Evolutionary conservation across 2,888 invertebrate genomes (phyloP), one percentile per base, ranked within the genome.

Genomic region (Agriopis marginaria): DNA sequence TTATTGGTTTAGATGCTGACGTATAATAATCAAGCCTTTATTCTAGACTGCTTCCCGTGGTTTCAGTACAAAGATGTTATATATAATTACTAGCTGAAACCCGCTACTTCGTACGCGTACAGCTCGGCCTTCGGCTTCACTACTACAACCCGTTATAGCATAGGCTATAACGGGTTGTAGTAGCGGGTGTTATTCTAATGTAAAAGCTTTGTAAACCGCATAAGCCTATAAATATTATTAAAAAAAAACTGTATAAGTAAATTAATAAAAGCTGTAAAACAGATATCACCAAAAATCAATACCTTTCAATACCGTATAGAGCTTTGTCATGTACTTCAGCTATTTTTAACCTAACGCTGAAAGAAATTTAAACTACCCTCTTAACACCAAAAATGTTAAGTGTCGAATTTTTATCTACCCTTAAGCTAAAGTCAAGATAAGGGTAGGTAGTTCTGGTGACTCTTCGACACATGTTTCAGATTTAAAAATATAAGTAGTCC

Each of bases 331-430:
- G 1, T 23, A 53, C 53, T n/a, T 51, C 8, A 54, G 49, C 53
- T 68, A 68, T 68, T 68, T 64, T 61, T 59, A 68, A 9, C 42
- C 2, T 10, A 51, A 44, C 39, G 40, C 39, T 61, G 55, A 63
- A 64, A 64, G 59, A 54, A 65, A 45, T 64, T 70, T 68, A 70
- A 71, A 71, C 76, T 65, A 70, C 64, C 70, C 74, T 70, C 71
- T 76, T 67, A 53, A 47, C 63, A 64, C 60, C 67, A 72, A 75
- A 71, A 73, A 73, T 74, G 66, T 75, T 73, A 75, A 76, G 75
- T 74, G 74, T 62, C 49, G 23, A 51, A 68, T 71, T 55, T 73
- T 74, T 72, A 76, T 75, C 76, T 70, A 10, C 45, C 50, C 67
- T n/a, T 71, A 73, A 72, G 71, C 63, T 71, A 70, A 66, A 66